A percentile compares a stretch with the other conserved stretches of the same genome.
Conservation (phyloP, 2,888 invertebrate species). For the Pachliopta kotzebuea region DNA sequence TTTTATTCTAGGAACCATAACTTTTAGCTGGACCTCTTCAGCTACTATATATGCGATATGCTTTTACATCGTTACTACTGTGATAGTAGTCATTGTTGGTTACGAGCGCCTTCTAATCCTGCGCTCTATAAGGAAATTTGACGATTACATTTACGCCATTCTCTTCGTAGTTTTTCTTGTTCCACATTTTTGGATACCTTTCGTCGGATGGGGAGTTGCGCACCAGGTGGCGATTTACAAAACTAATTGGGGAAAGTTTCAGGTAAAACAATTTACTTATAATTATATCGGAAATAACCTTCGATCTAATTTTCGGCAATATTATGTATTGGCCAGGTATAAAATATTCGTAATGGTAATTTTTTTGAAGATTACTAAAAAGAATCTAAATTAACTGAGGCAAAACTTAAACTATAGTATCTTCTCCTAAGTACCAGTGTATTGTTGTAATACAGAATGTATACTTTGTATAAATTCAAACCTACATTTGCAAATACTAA, state of each 20-base stretch:
- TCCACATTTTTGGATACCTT: slow-evolving; percentile 86
- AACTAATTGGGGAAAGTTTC: slow-evolving; percentile 85
- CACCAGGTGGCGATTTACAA: slow-evolving; percentile 85
- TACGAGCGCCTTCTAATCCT: slow-evolving; percentile 82
- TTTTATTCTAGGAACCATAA: slow-evolving; percentile 69
- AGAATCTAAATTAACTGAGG: too few relatives aligned
- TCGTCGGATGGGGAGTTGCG: slow-evolving; percentile 86
- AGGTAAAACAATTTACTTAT: slow-evolving; percentile 57
- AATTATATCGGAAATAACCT: too few relatives aligned
- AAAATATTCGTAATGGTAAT: too few relatives aligned
- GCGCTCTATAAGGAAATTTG: slow-evolving; percentile 82
- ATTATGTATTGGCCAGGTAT: too few relatives aligned
- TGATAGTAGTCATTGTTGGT: slow-evolving; percentile 81
- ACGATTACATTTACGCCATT: slow-evolving; percentile 85
- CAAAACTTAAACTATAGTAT: too few relatives aligned
- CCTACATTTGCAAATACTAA: too few relatives aligned
- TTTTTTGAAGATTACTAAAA: too few relatives aligned
- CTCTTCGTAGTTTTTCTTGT: slow-evolving; percentile 84
- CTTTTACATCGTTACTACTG: slow-evolving; percentile 81
- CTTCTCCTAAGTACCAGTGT: too few relatives aligned
- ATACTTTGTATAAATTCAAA: too few relatives aligned
- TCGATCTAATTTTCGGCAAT: too few relatives aligned
- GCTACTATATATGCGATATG: slow-evolving; percentile 84
- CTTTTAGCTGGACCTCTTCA: slow-evolving; percentile 82
- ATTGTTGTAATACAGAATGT: too few relatives aligned